Percentiles rank a stretch among this genome's conserved stretches.
These are phyloP conservation scores for Polymixis lichenea DNA, from an alignment of 2,888 invertebrate genomes.

Conservation along the genomic window DNA sequence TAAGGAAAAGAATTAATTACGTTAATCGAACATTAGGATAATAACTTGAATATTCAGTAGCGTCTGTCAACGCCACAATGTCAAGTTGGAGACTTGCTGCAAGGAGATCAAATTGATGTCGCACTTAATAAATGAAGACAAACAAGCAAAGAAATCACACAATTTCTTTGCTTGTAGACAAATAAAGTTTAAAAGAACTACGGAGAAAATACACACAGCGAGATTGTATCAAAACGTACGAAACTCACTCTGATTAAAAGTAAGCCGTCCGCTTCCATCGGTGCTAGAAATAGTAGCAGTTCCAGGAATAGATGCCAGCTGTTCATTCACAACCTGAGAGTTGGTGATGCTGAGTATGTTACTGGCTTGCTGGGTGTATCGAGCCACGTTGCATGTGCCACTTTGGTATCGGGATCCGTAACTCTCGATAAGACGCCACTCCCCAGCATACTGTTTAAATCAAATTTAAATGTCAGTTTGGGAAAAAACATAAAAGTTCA, in stretches of 20 bases:
- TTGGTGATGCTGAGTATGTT: constrained; percentile 73
- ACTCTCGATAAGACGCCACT: constrained; percentile 79
- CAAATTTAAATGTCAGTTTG: not conserved
- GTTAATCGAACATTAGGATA: not conserved
- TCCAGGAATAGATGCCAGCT: constrained; percentile 72
- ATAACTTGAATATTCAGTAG: not conserved
- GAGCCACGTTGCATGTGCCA: constrained; percentile 78
- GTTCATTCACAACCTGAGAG: constrained; percentile 75
- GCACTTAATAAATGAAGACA: not conserved
- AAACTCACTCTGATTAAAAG: constrained; percentile 90
- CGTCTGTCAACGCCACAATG: not conserved
- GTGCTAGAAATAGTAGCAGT: constrained; percentile 83
- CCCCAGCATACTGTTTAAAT: constrained; percentile 68
- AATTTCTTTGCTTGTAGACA: too few species aligned
- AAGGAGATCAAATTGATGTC: not conserved
- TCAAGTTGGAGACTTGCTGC: not conserved
- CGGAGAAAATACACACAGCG: too few species aligned
- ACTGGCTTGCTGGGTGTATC: constrained; percentile 67
- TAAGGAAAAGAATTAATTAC: not conserved
- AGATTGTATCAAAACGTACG: not conserved
- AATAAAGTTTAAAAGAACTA: too few species aligned
- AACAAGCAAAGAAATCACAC: not conserved
- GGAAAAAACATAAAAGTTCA: not conserved
- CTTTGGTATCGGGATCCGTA: constrained; percentile 77
- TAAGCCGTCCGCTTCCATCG: constrained; percentile 91